phyloP scores from a whole-genome alignment of 2,113 vertebrate genomes.

The Nipponia nippon region DNA sequence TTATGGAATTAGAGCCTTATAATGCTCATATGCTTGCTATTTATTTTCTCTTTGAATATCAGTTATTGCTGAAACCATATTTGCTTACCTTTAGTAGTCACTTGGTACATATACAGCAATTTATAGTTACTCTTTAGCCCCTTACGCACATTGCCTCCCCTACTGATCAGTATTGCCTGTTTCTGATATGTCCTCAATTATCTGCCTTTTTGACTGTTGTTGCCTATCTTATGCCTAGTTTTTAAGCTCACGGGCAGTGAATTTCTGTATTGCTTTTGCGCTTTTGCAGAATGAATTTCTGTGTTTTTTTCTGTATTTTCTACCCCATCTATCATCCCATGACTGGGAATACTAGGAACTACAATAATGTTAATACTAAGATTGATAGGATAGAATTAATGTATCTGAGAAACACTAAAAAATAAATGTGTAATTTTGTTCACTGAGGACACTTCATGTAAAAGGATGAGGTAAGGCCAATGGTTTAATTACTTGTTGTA shows the following conservation, averaged over 20 bases:
- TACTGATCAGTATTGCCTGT: background rate
- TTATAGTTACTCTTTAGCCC: background rate
- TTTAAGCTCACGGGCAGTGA: background rate
- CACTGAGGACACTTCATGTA: background rate
- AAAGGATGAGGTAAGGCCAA: background rate
- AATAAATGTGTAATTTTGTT: background rate
- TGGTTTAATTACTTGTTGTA: background rate
- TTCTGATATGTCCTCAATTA: background rate
- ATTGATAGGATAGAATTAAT: background rate
- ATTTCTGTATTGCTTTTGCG: background rate
- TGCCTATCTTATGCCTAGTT: background rate
- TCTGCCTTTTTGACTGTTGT: background rate
- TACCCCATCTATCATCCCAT: background rate
- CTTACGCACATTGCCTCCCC: background rate
- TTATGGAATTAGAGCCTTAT: background rate
- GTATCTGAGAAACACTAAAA: background rate
- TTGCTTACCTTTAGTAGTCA: background rate
- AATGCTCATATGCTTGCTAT: background rate
- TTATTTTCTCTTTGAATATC: background rate
- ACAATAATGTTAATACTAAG: background rate
- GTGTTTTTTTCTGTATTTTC: background rate
- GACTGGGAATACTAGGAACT: background rate
- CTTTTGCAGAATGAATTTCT: background rate
- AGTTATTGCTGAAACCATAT: background rate
- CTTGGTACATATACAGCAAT: background rate